phyloP scores from a whole-genome alignment of 2,113 vertebrate species.

The Pongo abelii region DNA sequence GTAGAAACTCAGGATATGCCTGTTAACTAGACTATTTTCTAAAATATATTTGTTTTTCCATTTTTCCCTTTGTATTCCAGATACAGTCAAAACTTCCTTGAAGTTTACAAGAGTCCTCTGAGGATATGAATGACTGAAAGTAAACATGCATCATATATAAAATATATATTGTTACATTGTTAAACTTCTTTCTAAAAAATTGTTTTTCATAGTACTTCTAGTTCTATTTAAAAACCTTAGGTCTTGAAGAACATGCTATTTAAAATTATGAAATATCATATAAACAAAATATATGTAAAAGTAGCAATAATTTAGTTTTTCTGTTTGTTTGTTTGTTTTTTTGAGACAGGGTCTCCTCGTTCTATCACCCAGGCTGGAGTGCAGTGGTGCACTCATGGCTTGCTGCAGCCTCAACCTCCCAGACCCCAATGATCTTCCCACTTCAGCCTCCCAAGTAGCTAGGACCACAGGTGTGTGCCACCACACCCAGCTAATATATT shows the following conservation, averaged over 20 bases:
- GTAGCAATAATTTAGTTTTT: neutral
- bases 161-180: neutral
- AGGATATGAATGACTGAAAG: neutral
- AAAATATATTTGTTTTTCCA: neutral
- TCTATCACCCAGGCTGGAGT: neutral
- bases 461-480: neutral
- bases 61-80: neutral
- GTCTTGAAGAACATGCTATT: neutral
- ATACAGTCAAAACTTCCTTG: neutral
- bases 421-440: neutral
- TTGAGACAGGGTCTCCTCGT: neutral
- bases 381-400: neutral
- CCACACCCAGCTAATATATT: neutral
- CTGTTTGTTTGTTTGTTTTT: neutral
- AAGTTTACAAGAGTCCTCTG: neutral
- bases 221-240: neutral
- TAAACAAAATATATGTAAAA: slow-evolving; percentile 31
- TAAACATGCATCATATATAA: neutral
- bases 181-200: neutral
- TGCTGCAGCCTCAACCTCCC: neutral
- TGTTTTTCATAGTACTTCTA: neutral
- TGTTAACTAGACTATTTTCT: slow-evolving; percentile 24
- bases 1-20: neutral
- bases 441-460: neutral
- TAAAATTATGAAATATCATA: slow-evolving; percentile 39